phyloP scores from a whole-genome alignment of 2,113 vertebrate genomes.

The Podocnemis expansa region DNA sequence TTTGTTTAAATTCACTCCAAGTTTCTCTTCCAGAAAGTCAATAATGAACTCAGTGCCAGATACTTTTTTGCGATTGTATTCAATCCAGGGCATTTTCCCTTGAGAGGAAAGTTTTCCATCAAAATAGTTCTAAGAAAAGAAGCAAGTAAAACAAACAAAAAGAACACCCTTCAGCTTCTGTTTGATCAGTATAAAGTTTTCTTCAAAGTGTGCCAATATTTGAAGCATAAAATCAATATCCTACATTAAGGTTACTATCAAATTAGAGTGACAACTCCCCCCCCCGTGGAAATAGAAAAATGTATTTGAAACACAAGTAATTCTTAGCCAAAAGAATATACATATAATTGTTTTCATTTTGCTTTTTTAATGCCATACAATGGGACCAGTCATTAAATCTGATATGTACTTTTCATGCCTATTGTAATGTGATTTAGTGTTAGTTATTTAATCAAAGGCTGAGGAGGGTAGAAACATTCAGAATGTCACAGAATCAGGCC shows the following conservation, averaged over 20 bases:
- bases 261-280: not conserved
- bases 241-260: not conserved
- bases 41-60: constrained; percentile 97
- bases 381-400: not conserved
- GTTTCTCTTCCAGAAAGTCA: constrained; percentile 96
- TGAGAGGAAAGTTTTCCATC: constrained; percentile 96
- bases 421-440: not conserved
- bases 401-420: accelerated
- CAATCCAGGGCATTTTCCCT: constrained; percentile 98
- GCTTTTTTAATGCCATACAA: not conserved
- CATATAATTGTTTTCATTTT: not conserved
- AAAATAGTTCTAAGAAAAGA: constrained; percentile 90
- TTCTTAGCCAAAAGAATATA: not conserved
- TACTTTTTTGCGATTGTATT: constrained; percentile 94
- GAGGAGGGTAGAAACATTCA: not conserved
- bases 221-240: not conserved
- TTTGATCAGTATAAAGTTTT: not conserved
- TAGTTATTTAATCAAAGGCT: not conserved
- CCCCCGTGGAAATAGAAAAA: not conserved
- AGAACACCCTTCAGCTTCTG: not conserved
- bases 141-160: not conserved
- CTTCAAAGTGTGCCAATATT: not conserved
- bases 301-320: not conserved
- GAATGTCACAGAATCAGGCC: accelerated
- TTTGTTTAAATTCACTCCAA: constrained; percentile 93